phyloP scores from a whole-genome alignment of 2,888 invertebrate genomes.

The Acronicta leporina region DNA sequence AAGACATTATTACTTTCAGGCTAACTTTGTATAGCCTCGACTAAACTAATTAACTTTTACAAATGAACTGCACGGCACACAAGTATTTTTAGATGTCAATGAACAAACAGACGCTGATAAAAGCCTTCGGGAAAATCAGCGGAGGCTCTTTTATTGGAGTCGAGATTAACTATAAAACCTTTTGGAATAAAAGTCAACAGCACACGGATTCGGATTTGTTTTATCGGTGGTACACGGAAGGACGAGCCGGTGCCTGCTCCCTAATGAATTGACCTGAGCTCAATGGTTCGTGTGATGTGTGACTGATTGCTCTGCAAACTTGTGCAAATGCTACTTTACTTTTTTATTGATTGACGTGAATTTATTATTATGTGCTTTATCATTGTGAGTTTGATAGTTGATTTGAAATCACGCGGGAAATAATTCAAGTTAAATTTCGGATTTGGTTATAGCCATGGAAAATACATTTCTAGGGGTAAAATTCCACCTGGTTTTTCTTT shows the following conservation, averaged over 20 bases:
- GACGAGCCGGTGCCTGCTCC: conserved; percentile 53
- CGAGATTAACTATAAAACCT: conserved; percentile 38
- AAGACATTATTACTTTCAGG: conserved; percentile 23
- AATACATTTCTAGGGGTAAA: no score
- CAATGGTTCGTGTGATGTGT: conserved; percentile 59
- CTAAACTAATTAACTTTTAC: conserved; percentile 38
- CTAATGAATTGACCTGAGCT: conserved; percentile 64
- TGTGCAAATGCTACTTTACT: conserved; percentile 24
- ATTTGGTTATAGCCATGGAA: no score
- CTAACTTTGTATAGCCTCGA: conserved; percentile 26
- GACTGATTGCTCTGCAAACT: conserved; percentile 50
- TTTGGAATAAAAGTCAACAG: conserved; percentile 56
- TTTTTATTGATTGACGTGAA: conserved; percentile 18
- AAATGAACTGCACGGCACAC: conserved; percentile 28
- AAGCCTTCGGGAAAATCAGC: conserved; percentile 24
- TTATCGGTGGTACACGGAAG: conserved; percentile 52
- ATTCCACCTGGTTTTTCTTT: no score
- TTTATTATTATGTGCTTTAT: conserved; percentile 3
- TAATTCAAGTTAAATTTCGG: no score
- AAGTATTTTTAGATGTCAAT: conserved; percentile 17
- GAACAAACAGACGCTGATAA: conserved; percentile 18
- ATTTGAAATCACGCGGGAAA: no score
- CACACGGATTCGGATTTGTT: conserved; percentile 52
- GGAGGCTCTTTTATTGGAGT: conserved; percentile 26
- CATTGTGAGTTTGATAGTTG: background rate